These are phyloP conservation scores for Aeoliscus strigatus DNA, from an alignment of 2,797 vertebrate genomes.

Conservation along the genomic window DNA sequence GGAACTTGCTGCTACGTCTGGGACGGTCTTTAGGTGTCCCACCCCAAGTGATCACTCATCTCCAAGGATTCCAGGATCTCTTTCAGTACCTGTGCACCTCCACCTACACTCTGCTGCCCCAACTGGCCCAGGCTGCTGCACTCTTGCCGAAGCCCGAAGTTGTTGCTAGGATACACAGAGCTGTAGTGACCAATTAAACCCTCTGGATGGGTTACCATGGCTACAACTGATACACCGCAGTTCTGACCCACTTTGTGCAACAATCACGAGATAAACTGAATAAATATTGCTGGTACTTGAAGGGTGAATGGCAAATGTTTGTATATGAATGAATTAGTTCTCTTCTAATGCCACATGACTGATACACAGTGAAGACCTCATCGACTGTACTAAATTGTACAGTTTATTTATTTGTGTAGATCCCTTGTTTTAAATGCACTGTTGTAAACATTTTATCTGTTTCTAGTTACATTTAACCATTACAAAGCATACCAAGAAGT, in stretches of 20 bases:
- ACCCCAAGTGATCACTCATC: constrained; percentile 45
- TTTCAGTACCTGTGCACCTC: constrained; percentile 65
- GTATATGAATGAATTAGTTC: no score
- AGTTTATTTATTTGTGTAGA: no score
- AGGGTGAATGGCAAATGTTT: no score
- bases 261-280: constrained; percentile 1
- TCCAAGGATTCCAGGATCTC: constrained; percentile 60
- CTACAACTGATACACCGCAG: constrained; percentile 13
- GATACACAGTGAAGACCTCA: no score
- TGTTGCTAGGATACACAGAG: constrained; percentile 57
- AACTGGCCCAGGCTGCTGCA: constrained; percentile 54
- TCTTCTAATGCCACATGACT: no score
- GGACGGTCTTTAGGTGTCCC: constrained; percentile 52
- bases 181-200: constrained; percentile 41
- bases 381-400: no score
- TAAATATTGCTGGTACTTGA: no score
- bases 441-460: no score
- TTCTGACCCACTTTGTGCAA: constrained; percentile 15
- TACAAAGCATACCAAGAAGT: no score
- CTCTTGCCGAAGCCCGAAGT: constrained; percentile 51
- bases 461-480: no score
- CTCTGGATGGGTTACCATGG: constrained; percentile 25
- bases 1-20: constrained; percentile 29
- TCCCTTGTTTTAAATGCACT: no score
- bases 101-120: constrained; percentile 59